Evolutionary conservation across 2,888 invertebrate genomes (phyloP), one percentile per base, ranked within the genome.

Genomic region (Leptinotarsa rubiginosa): DNA sequence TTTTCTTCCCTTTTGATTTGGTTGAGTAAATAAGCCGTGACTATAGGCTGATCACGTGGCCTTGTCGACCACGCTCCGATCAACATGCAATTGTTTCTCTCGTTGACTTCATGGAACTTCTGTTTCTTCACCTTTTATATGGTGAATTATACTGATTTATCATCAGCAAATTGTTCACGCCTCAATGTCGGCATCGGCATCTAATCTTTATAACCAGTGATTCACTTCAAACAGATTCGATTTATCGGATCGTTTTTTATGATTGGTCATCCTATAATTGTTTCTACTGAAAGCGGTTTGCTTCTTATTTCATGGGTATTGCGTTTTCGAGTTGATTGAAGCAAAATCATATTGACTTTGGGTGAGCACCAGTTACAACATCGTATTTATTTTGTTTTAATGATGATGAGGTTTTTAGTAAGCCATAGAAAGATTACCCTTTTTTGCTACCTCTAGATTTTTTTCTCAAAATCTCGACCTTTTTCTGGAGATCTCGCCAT

Each of bases 191-290:
- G 70, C 72, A 74, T 74, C 77, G 72, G 68, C 59, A 66, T 75
- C 74, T 75, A 75, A 74, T 71, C 75, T 65, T 59, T 65, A 50
- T 72, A 75, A 72, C 75, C 72, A 73, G 77, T 77, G 77, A 77
- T 77, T 77, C 75, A 77, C 77, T 71, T 77, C 75, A 72, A 71
- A 75, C 75, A 75, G 72, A 77, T 73, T 77, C 77, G 72, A 77
- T 77, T 77, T 75, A 62, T 62, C 41, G 62, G 31, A n/a, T 62
- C 10, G 62, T 69, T 73, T 73, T 73, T 49, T 69, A 41, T 65
- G 20, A 52, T 25, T 22, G 62, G 72, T 50, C 54, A 65, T 47
- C 47, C 22, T 18, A 64, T 73, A 69, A 73, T 73, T 73, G 65
- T 69, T 69, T 65, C 56, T 56, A 65, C 56, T 65, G 41, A 41